Percentiles rank a stretch among this genome's conserved stretches.
Conservation (phyloP, 2,888 invertebrate species). For the Eupeodes luniger region DNA sequence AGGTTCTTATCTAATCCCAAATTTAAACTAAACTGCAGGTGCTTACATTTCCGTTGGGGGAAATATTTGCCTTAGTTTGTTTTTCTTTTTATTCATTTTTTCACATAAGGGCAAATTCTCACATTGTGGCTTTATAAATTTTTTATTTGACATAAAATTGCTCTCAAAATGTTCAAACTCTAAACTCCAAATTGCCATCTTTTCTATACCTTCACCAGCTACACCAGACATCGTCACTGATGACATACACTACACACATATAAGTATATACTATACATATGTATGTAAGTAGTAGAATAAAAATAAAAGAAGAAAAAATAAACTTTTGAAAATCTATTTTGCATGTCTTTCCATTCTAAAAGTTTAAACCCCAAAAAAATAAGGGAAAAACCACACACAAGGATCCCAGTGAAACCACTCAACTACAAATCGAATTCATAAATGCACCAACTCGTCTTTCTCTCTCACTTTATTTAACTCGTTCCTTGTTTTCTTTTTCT, state of each 20-base stretch:
- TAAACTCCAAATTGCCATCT: slow-evolving; percentile 14
- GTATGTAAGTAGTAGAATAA: background rate
- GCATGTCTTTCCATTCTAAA: slow-evolving; percentile 20
- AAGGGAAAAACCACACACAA: slow-evolving; percentile 39
- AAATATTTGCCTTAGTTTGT: slow-evolving; percentile 24
- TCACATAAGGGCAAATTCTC: slow-evolving; percentile 26
- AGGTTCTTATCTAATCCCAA: slow-evolving; percentile 31
- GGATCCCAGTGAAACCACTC: slow-evolving; percentile 58
- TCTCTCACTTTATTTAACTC: slow-evolving; percentile 55
- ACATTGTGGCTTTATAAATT: slow-evolving; percentile 71
- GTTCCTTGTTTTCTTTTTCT: slow-evolving; percentile 6
- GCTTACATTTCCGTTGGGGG: slow-evolving; percentile 13
- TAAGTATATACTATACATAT: too few species aligned
- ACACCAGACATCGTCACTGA: too few species aligned
- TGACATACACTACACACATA: too few species aligned
- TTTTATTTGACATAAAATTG: slow-evolving; percentile 72
- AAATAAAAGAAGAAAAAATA: slow-evolving; percentile 4
- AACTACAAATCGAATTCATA: slow-evolving; percentile 72
- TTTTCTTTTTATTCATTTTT: background rate
- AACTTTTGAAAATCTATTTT: slow-evolving; percentile 47
- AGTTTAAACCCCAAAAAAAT: slow-evolving; percentile 14
- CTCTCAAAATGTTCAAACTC: slow-evolving; percentile 56
- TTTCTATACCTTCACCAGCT: background rate
- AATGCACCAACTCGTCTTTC: slow-evolving; percentile 55
- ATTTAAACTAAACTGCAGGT: slow-evolving; percentile 38